Base-by-base conservation (phyloP, 2,888 invertebrate species). In the Lumbricus terrestris region DNA sequence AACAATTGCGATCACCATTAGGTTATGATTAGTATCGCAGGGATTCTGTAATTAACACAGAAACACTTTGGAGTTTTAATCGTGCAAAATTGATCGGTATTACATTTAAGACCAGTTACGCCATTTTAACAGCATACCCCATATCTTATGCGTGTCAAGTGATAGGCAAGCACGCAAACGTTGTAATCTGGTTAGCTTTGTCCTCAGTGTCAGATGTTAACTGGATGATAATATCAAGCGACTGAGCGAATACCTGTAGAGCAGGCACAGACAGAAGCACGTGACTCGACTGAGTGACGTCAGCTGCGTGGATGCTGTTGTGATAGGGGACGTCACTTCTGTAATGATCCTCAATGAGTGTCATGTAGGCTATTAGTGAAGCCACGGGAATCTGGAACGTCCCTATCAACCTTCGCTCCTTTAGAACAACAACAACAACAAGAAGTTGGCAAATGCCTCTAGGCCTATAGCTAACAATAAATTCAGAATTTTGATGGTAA, bases 271-370 rank as follows among this genome's bases (percentile, higher is more conserved):
- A 97, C 93, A 99, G 97, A 93, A 99, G 96, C 93, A 98, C 98
- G 95, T 99, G 97, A 91, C 98, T 98, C 93, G 98, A 98, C 96
- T 99, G 99, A 91, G 98, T 97, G 92, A 99, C 99, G 95, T 99
- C 99, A 92, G 99, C 99, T 90, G 99, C 99, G 95, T 99, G 99
- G 93, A 98, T 96, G 94, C 98, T 98, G 96, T 99, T 99, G 96
- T 99, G 99, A 96, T 99, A 99, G 94, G 99, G 99, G 96, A 99
- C 98, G 96, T 98, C 98, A 95, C 97, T 97, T 94, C 97, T 96
- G 96, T 99, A 99, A 96, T 99, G 99, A 95, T 99, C 98, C 96
- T 99, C 99, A 94, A 99, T 96, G 92, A 98, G 98, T 96, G 98
- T 97, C 96, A 99, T 97, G 96, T 99, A 99, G 92, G 98, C 98